Percentiles rank a stretch among this genome's conserved stretches.
phyloP scores from a whole-genome alignment of 92 coral and sea anemone species.

The Actinernus sp. region DNA sequence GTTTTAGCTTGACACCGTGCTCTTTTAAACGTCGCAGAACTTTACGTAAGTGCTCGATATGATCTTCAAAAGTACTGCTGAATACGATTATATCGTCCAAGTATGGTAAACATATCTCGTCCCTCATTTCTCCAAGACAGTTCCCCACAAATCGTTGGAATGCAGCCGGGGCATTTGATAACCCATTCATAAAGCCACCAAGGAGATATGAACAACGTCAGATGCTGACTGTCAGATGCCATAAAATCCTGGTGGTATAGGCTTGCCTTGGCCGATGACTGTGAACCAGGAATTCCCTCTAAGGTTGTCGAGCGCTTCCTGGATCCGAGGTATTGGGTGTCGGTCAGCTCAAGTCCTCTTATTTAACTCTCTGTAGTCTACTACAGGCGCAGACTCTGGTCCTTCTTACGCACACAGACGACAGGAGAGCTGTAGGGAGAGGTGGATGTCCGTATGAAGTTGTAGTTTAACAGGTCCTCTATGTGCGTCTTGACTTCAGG shows the following conservation, averaged over 20 bases:
- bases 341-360: slow-evolving; percentile 39
- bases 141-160: no score
- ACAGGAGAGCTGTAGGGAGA: slow-evolving; percentile 38
- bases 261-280: slow-evolving; percentile 53
- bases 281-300: slow-evolving; percentile 58
- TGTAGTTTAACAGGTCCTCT: slow-evolving; percentile 40
- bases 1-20: slow-evolving; percentile 26
- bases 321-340: slow-evolving; percentile 58
- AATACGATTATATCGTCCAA: no score
- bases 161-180: slow-evolving; percentile 41
- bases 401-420: no score
- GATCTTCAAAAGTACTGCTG: no score
- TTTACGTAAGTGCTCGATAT: slow-evolving; percentile 40
- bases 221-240: slow-evolving; percentile 24
- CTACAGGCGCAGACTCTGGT: slow-evolving; percentile 25
- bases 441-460: slow-evolving; percentile 26
- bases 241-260: slow-evolving; percentile 48
- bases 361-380: slow-evolving; percentile 47
- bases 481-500: slow-evolving; percentile 53
- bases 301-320: slow-evolving; percentile 54
- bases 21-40: slow-evolving; percentile 23
- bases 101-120: slow-evolving; percentile 31
- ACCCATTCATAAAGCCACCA: slow-evolving; percentile 48
- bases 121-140: slow-evolving; percentile 36
- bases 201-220: slow-evolving; percentile 43